phyloP scores from a whole-genome alignment of 2,888 invertebrate species.

The Noctua comes region DNA sequence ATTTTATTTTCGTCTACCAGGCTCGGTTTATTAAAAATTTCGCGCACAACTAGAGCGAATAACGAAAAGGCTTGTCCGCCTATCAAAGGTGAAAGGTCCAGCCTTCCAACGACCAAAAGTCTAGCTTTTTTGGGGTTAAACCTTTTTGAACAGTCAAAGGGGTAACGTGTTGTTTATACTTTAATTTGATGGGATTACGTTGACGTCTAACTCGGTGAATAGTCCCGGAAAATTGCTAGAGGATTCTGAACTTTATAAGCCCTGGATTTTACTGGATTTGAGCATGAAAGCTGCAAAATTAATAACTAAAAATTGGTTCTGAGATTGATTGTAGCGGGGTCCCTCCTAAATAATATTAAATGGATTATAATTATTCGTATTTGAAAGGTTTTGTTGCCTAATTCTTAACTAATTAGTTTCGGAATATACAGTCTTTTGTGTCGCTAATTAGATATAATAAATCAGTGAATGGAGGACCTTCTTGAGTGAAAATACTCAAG shows the following conservation, averaged over 20 bases:
- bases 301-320: conserved; percentile 27
- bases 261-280: conserved; percentile 24
- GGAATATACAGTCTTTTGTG: conserved; percentile 15
- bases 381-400: background rate
- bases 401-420: conserved; percentile 5
- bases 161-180: conserved; percentile 49
- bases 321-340: conserved; percentile 10
- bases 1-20: conserved; percentile 16
- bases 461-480: conserved; percentile 10
- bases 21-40: conserved; percentile 32
- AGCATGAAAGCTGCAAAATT: conserved; percentile 24
- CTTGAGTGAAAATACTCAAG: conserved; percentile 2
- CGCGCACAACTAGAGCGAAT: conserved; percentile 32
- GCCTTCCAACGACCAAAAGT: conserved; percentile 32
- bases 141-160: conserved; percentile 39
- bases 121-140: conserved; percentile 43
- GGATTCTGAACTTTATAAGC: conserved; percentile 47
- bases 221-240: conserved; percentile 32
- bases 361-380: conserved; percentile 22
- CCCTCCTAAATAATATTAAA: conserved; percentile 6
- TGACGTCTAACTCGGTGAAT: conserved; percentile 13
- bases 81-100: conserved; percentile 47
- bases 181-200: conserved; percentile 54
- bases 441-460: conserved; percentile 22
- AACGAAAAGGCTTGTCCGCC: conserved; percentile 20